Evolutionary conservation across 2,113 vertebrate genomes (phyloP), one percentile per base, ranked within the genome.

Genomic region (Isichthys henryi): DNA sequence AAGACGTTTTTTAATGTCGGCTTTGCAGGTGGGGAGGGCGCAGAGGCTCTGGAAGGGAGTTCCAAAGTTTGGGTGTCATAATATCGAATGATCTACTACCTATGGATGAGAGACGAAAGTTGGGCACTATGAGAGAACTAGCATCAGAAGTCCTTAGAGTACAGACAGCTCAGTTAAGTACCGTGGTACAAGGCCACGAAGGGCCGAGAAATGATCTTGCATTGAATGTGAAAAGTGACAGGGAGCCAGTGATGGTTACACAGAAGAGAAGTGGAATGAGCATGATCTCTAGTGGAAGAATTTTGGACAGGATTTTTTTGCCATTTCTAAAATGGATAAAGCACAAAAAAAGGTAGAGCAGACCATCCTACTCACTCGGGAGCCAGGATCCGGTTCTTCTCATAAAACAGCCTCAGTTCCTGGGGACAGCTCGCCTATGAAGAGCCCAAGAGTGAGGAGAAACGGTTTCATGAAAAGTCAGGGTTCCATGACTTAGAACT

Each of bases 321-420:
- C 8, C 10, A 66, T 66, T 70, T 82, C 19, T 45, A 82, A 82
- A 10, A 82, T 45, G 77, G 19, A 82, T 80, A 15, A 53, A 50
- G 43, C 56, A 39, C 19, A 50, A 23, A 88, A 31, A 31, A 88
- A 5, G 4, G 35, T 50, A 7, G 35, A 43, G 21, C 4, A 58
- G 35, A 27, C 39, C 39, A 23, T 66, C 27, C 27, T 19, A 62
- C 87, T 88, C 96, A 99, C 98, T 97, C 97, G 90, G 98, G 98
- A 92, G 97, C 96, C 90, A 99, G 95, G 91, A 94, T 97, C 92
- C 97, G 97, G 94, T 98, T 98, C 94, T 98, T 99, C 92, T 99
- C 98, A 94, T 99, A 99, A 94, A 99, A 99, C 94, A 98, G 96
- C 95, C 98, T 96, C 95, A 99, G 93, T 92, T 99, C 98, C 95